These are phyloP conservation scores for Aphaenogaster ashmeadi DNA, from an alignment of 1,140 invertebrate genomes.

Conservation along the genomic window DNA sequence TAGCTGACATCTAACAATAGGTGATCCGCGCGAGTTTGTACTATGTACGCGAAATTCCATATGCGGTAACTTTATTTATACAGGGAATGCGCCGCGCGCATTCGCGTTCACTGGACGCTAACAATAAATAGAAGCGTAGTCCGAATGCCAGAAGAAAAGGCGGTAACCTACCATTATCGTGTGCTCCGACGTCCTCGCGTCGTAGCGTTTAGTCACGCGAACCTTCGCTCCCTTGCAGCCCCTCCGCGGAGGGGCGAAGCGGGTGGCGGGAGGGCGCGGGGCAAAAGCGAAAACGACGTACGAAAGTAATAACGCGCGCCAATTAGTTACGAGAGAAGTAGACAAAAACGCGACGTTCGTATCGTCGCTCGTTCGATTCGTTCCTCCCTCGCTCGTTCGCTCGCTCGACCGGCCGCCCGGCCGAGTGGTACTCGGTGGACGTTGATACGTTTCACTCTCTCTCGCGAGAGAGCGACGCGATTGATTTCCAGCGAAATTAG, in stretches of 20 bases:
- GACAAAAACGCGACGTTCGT: constrained; percentile 51
- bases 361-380: constrained; percentile 25
- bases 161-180: constrained; percentile 65
- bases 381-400: background rate
- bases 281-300: constrained; percentile 53
- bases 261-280: background rate
- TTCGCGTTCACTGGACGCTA: constrained; percentile 28
- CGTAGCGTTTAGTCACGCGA: constrained; percentile 69
- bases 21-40: constrained; percentile 21
- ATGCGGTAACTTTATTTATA: constrained; percentile 58
- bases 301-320: constrained; percentile 61
- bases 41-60: constrained; percentile 37
- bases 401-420: background rate
- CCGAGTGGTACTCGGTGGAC: constrained; percentile 1
- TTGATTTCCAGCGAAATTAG: constrained; percentile 51
- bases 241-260: constrained; percentile 16
- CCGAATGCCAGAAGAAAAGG: constrained; percentile 63
- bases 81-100: constrained; percentile 11
- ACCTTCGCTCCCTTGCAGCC: constrained; percentile 43
- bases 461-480: constrained; percentile 38
- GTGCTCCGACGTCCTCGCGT: constrained; percentile 65
- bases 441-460: constrained; percentile 55
- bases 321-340: constrained; percentile 61
- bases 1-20: background rate
- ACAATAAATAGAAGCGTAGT: constrained; percentile 59